phyloP scores from a whole-genome alignment of 2,113 vertebrate genomes.

The Syrmaticus mikado region DNA sequence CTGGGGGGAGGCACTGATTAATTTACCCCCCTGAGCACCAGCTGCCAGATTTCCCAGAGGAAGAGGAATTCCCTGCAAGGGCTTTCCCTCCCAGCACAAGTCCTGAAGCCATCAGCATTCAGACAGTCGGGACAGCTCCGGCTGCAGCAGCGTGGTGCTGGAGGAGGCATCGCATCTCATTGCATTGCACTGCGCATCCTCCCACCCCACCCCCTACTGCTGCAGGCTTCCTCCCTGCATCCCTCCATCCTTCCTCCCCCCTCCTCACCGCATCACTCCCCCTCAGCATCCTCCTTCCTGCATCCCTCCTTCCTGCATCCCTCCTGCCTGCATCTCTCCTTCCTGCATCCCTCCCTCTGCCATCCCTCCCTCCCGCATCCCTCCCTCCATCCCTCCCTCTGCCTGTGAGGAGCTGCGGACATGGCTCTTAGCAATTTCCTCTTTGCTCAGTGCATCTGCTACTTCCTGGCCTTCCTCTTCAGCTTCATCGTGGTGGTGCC shows the following conservation, averaged over 20 bases:
- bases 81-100: rapidly evolving
- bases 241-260: conserved; percentile 13
- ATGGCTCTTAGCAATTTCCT: conserved; percentile 92
- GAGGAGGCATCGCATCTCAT: neutral
- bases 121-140: neutral
- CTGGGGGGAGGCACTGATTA: rapidly evolving
- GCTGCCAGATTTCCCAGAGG: neutral
- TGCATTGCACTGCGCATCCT: conserved; percentile 42
- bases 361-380: neutral
- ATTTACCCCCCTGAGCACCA: neutral
- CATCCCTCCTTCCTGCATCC: neutral
- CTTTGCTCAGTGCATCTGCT: conserved; percentile 91
- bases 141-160: neutral
- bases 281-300: neutral
- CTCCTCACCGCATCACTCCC: neutral
- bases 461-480: conserved; percentile 92
- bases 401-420: conserved; percentile 51
- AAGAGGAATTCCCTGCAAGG: neutral
- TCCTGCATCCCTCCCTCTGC: neutral
- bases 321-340: neutral
- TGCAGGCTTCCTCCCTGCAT: conserved; percentile 1
- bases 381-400: neutral
- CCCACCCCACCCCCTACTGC: conserved; percentile 15
- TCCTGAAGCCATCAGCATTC: neutral
- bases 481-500: conserved; percentile 93